phyloP scores from a whole-genome alignment of 1,140 invertebrate genomes.

The Pissodes strobi region DNA sequence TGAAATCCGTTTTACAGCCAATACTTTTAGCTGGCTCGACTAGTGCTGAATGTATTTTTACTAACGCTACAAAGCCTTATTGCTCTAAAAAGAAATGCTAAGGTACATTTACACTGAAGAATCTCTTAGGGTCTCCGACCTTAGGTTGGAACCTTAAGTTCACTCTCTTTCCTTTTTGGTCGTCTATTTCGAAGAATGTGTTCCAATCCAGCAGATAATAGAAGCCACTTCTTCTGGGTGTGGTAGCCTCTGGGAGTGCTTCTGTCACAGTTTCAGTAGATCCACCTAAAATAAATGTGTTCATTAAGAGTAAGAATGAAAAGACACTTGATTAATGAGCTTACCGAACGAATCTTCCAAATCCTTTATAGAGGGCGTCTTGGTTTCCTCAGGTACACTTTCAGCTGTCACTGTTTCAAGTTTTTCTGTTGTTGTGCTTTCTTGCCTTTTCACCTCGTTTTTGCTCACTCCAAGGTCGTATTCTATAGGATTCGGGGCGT shows the following conservation, averaged over 20 bases:
- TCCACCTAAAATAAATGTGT: slow-evolving; percentile 23
- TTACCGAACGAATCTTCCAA: slow-evolving; percentile 78
- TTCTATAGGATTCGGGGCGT: slow-evolving; percentile 46
- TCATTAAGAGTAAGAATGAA: not conserved
- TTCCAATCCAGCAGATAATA: slow-evolving; percentile 87
- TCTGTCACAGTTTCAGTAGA: slow-evolving; percentile 9
- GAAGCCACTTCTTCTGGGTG: slow-evolving; percentile 71
- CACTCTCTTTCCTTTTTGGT: slow-evolving; percentile 73
- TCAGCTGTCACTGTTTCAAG: slow-evolving; percentile 47
- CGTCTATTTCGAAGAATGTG: slow-evolving; percentile 78
- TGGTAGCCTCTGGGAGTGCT: slow-evolving; percentile 45
- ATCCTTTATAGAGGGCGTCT: slow-evolving; percentile 63
- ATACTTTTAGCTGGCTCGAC: too few species aligned
- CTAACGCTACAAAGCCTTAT: too few species aligned
- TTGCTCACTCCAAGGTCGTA: slow-evolving; percentile 40
- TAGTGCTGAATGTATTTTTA: too few species aligned
- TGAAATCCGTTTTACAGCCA: too few species aligned
- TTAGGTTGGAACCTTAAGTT: slow-evolving; percentile 79
- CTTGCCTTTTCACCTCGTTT: slow-evolving; percentile 53
- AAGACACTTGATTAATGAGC: not conserved
- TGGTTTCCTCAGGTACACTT: slow-evolving; percentile 48
- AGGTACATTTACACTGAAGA: slow-evolving; percentile 64
- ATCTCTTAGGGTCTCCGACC: slow-evolving; percentile 75
- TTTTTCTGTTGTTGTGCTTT: slow-evolving; percentile 42
- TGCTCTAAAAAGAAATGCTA: too few species aligned